Conservation (phyloP, 1,140 invertebrate genomes). For the Scaptomyza hsui region DNA sequence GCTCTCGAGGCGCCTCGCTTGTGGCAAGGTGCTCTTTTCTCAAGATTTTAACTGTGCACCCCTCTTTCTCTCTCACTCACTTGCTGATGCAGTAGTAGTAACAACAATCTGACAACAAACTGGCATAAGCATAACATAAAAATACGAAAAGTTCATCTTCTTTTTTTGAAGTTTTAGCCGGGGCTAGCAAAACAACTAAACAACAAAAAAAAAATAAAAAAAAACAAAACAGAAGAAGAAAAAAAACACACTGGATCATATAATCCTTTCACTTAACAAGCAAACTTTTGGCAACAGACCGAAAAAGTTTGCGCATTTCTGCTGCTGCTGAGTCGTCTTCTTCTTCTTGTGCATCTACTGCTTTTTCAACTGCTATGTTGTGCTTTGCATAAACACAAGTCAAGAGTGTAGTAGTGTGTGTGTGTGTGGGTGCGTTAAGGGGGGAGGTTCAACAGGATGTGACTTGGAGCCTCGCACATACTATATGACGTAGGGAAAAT, state of each 20-base stretch:
- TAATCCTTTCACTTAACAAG: slow-evolving; percentile 83
- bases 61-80: neutral
- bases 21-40: slow-evolving; percentile 48
- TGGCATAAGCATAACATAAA: slow-evolving; percentile 73
- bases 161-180: slow-evolving; percentile 64
- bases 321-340: slow-evolving; percentile 12
- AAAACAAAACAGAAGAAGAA: slow-evolving; percentile 4
- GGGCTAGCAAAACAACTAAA: slow-evolving; percentile 1
- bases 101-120: slow-evolving; percentile 57
- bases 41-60: slow-evolving; percentile 44
- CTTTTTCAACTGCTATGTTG: slow-evolving; percentile 63
- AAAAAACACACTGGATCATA: slow-evolving; percentile 67
- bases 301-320: slow-evolving; percentile 64
- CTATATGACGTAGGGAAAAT: slow-evolving; percentile 58
- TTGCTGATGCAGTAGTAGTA: slow-evolving; percentile 34
- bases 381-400: slow-evolving; percentile 79
- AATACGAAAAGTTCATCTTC: slow-evolving; percentile 73
- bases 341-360: slow-evolving; percentile 22
- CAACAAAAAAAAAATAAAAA: slow-evolving; percentile 6
- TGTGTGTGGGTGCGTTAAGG: neutral
- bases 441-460: slow-evolving; percentile 32
- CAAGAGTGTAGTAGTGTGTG: slow-evolving; percentile 11
- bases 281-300: slow-evolving; percentile 76
- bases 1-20: slow-evolving; percentile 63
- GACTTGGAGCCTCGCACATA: slow-evolving; percentile 61